Conservation (phyloP, 2,113 vertebrate species). For the Alouatta palliata region DNA sequence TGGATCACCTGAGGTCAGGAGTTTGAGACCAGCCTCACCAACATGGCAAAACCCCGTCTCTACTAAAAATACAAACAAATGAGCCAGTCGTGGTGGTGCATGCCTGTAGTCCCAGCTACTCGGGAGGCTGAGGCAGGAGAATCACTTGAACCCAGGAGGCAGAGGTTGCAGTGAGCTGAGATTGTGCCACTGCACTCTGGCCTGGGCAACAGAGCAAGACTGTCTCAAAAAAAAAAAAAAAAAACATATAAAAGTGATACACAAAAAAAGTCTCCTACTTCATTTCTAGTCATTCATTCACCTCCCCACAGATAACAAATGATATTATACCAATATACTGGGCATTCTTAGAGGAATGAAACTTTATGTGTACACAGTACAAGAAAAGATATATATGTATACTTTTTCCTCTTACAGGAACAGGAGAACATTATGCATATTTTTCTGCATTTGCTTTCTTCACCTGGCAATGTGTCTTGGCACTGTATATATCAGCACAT, state of each 20-base stretch:
- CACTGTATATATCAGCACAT: background rate
- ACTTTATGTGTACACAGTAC: background rate
- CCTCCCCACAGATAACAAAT: background rate
- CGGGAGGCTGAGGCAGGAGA: too few species aligned
- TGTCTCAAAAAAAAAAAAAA: too few species aligned
- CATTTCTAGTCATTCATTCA: background rate
- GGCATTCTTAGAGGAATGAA: background rate
- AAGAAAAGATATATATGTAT: background rate
- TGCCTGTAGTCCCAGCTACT: too few species aligned
- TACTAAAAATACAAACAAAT: too few species aligned
- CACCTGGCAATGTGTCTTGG: background rate
- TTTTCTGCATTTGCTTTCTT: background rate
- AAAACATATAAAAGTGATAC: background rate
- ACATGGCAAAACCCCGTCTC: too few species aligned
- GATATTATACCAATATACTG: background rate
- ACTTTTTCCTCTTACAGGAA: background rate
- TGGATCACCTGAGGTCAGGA: too few species aligned
- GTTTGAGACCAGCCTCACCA: too few species aligned
- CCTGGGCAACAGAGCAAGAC: too few species aligned
- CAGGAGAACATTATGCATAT: background rate
- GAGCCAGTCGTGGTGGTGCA: too few species aligned
- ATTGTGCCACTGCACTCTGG: too few species aligned
- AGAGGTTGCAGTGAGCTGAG: too few species aligned
- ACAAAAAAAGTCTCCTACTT: background rate
- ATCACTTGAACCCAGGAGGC: too few species aligned